Base-by-base conservation (phyloP, 2,113 vertebrate genomes). In the Dicaeum eximium region DNA sequence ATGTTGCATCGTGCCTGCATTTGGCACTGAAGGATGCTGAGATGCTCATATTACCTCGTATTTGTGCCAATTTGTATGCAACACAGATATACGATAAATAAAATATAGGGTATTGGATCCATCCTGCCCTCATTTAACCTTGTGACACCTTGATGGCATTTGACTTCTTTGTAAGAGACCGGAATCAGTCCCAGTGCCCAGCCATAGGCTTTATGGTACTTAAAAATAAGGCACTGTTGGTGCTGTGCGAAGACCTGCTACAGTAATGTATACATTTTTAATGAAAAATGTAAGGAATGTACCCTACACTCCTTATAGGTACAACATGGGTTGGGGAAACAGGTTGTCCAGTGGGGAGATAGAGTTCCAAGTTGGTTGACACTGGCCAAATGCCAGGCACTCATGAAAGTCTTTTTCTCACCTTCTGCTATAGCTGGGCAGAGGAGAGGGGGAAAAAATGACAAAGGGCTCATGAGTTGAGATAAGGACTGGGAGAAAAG, bases 21-120 rank as follows among this genome's bases (percentile, higher is more conserved):
- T 94, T 96, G 95, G 93, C 96, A 94, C 74, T 73, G 95, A 95
- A 88, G 88, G 84, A 95, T 92, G 86, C 95, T 95, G 86, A 96
- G 90, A 88, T 78, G 84, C 93, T 96, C 86, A 80, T 80, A 95
- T 86, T 95, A 96, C 79, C 80, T 86, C 78, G 80, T 91, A 64
- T 51, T 95, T 78, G 48, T 91, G 86, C 87, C 91, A 93, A 78
- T 96, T 95, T 90, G 48, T 77, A 84, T 88, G 86, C 86, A 93
- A 89, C 18, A 7, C 60, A 81, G 80, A 84, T 95, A 93, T 33
- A 78, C 72, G 67, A 83, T 60, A 90, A 93, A 88, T 80, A 93
- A 89, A 85, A 93, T 79, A 53, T 66, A 70, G 71, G 56, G 23
- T 92, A 83, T 60, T 71, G 74, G 64, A 83, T 70, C 31, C 31